phyloP scores from a whole-genome alignment of 2,797 vertebrate species.

The Malacoraja senta region DNA sequence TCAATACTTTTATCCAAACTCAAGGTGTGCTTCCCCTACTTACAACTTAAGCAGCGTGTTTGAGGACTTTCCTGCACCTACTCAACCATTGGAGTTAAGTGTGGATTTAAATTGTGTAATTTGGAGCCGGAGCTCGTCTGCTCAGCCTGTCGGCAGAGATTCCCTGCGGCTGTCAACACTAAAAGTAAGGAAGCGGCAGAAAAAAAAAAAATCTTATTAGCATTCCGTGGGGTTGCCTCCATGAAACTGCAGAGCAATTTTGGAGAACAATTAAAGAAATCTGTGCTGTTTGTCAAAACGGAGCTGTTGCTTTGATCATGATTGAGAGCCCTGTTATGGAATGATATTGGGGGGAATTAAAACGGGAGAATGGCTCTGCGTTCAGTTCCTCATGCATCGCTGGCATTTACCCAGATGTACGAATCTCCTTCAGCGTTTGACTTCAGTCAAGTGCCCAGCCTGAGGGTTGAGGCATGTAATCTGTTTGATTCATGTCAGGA shows the following conservation, averaged over 20 bases:
- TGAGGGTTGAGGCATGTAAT: neutral
- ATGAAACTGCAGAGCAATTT: neutral
- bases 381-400: neutral
- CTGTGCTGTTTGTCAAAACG: neutral
- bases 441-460: neutral
- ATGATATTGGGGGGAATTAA: conserved; percentile 5
- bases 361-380: neutral
- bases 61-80: too few species aligned
- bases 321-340: neutral
- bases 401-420: neutral
- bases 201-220: neutral
- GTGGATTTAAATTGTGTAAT: neutral
- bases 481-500: neutral
- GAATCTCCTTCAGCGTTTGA: neutral
- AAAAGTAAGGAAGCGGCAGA: neutral
- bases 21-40: neutral
- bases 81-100: neutral
- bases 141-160: too few species aligned
- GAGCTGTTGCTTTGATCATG: conserved; percentile 2
- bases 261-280: conserved; percentile 23
- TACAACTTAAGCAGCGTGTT: neutral
- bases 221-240: neutral
- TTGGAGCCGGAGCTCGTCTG: neutral
- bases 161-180: neutral
- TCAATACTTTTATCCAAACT: neutral